phyloP scores from a whole-genome alignment of 1,140 invertebrate genomes.

The Drosophila lini region DNA sequence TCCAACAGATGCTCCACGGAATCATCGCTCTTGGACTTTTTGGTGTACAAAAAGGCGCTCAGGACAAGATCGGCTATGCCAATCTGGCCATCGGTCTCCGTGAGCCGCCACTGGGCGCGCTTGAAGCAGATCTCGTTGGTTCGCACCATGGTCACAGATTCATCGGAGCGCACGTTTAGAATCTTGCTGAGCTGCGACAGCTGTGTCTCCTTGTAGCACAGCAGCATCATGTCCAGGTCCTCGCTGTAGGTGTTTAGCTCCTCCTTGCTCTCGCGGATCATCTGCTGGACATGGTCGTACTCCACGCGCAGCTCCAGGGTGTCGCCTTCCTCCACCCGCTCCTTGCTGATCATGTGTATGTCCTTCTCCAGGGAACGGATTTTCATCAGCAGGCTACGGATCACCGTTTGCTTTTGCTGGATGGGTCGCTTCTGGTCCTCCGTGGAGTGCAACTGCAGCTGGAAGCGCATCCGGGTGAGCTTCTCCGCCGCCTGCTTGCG shows the following conservation, averaged over 20 bases:
- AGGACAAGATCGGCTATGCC: slow-evolving; percentile 98
- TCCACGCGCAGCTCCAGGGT: slow-evolving; percentile 89
- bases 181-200: slow-evolving; percentile 87
- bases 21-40: slow-evolving; percentile 98
- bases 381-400: slow-evolving; percentile 92
- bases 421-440: slow-evolving; percentile 97
- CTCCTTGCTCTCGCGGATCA: slow-evolving; percentile 96
- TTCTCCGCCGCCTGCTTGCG: slow-evolving; percentile 95
- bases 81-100: slow-evolving; percentile 98
- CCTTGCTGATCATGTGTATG: slow-evolving; percentile 94
- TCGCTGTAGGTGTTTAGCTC: slow-evolving; percentile 93
- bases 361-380: slow-evolving; percentile 94
- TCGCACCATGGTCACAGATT: slow-evolving; percentile 91
- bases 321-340: slow-evolving; percentile 89
- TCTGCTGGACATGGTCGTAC: slow-evolving; percentile 88
- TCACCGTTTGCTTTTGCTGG: slow-evolving; percentile 94
- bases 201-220: slow-evolving; percentile 95
- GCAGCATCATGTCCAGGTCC: slow-evolving; percentile 95
- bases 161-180: slow-evolving; percentile 85
- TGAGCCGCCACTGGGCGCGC: slow-evolving; percentile 98
- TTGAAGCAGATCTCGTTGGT: slow-evolving; percentile 99
- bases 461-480: slow-evolving; percentile 96
- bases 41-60: slow-evolving; percentile 98
- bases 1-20: slow-evolving; percentile 98
- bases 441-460: slow-evolving; percentile 94